Evolutionary conservation across 30 jellyfish, hydroid and myxozoan genomes (phyloP), one percentile per base, ranked within the genome.

Genomic region (Catostylus mosaicus): DNA sequence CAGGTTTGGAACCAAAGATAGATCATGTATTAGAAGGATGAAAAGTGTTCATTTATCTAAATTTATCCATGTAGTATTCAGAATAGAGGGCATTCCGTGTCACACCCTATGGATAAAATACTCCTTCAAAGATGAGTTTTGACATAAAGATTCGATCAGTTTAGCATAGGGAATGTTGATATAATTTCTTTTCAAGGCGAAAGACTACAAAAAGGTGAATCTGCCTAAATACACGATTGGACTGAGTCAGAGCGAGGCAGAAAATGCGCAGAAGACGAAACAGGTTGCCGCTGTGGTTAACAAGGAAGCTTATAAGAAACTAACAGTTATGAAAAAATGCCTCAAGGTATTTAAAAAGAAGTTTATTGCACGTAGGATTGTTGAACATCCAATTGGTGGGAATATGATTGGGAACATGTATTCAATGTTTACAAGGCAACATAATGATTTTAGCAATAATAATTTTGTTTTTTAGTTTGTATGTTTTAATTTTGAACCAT

Each of bases 141-240:
- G n/a, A n/a, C n/a, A n/a, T n/a, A n/a, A n/a, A n/a, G n/a, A n/a
- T n/a, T n/a, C n/a, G n/a, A n/a, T n/a, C n/a, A n/a, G n/a, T n/a
- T n/a, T n/a, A n/a, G n/a, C n/a, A n/a, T n/a, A n/a, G n/a, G n/a
- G n/a, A n/a, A n/a, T n/a, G n/a, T n/a, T n/a, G n/a, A n/a, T n/a
- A n/a, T n/a, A n/a, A n/a, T n/a, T n/a, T n/a, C n/a, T n/a, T n/a
- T 45, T 43, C 40, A n/a, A 79, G 89, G 81, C 89, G 30, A 61
- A 79, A 61, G 35, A 30, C 32, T 64, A 40, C 43, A 65, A 63
- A 35, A 24, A 30, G 20, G 46, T 22, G 14, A 22, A 48, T 14
- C 14, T 79, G 2, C 75, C 89, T 20, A 38, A 43, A 22, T 79
- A 79, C 82, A 31, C 89, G 7, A 74, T 65, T 50, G 89, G 89